These are phyloP conservation scores for Apeira syringaria DNA, from an alignment of 2,888 invertebrate genomes.

Conservation along the genomic window DNA sequence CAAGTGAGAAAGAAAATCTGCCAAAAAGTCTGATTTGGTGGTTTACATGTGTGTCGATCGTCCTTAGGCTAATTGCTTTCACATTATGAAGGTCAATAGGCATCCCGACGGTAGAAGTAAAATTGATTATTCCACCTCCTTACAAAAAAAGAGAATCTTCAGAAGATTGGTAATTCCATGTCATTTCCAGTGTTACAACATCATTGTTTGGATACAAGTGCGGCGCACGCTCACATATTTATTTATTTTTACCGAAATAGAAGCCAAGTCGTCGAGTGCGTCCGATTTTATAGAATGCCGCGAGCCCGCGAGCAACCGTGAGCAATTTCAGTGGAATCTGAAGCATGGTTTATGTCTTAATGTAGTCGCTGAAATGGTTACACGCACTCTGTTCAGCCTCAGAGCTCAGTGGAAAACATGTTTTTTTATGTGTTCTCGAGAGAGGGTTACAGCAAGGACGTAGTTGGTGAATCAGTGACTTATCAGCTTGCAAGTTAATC, in stretches of 20 bases:
- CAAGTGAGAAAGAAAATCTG: too few relatives aligned
- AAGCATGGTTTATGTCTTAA: constrained; percentile 75
- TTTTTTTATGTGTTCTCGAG: constrained; percentile 13
- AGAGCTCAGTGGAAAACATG: constrained; percentile 17
- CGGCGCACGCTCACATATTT: constrained; percentile 66
- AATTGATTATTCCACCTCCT: too few relatives aligned
- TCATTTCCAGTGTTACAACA: constrained; percentile 36
- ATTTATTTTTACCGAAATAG: constrained; percentile 83
- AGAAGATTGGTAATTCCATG: background rate
- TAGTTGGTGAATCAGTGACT: background rate
- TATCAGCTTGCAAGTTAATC: background rate
- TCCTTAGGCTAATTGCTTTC: too few relatives aligned
- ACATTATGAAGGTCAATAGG: too few relatives aligned
- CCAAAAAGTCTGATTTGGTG: too few relatives aligned
- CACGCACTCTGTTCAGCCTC: constrained; percentile 11
- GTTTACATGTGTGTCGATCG: too few relatives aligned
- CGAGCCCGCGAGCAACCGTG: constrained; percentile 26
- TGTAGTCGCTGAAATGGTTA: constrained; percentile 31
- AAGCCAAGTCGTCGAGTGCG: constrained; percentile 72
- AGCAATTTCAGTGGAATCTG: constrained; percentile 69
- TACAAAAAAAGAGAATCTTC: too few relatives aligned
- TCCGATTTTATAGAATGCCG: constrained; percentile 62
- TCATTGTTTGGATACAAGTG: constrained; percentile 40
- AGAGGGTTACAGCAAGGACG: constrained; percentile 11
- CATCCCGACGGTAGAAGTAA: too few relatives aligned